Percentiles rank a stretch among this genome's conserved stretches.
phyloP scores from a whole-genome alignment of 2,888 invertebrate species.

The Seira sanloemensis region DNA sequence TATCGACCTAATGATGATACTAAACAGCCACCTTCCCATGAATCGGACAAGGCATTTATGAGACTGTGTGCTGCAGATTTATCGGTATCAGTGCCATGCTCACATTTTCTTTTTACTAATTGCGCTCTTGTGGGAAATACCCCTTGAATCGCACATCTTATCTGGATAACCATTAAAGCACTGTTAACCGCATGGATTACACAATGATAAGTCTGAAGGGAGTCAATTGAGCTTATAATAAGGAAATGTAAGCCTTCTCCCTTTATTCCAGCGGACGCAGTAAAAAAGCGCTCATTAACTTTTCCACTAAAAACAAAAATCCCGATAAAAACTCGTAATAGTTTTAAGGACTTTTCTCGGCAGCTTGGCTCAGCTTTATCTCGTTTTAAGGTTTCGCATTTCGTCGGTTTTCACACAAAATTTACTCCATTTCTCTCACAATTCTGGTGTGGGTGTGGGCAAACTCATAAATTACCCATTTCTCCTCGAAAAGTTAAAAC shows the following conservation, averaged over 20 bases:
- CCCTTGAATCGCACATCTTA: constrained; percentile 27
- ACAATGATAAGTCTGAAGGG: constrained; percentile 31
- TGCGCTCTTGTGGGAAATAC: constrained; percentile 26
- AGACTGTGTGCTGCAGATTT: neutral
- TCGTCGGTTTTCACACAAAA: neutral
- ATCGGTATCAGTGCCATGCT: constrained; percentile 12
- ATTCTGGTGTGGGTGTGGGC: neutral
- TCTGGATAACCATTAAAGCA: constrained; percentile 44
- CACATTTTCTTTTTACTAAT: constrained; percentile 26
- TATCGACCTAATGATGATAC: neutral
- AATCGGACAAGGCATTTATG: neutral
- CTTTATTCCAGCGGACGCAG: constrained; percentile 25
- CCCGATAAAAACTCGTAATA: neutral
- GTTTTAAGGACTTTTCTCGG: neutral
- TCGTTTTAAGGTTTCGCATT: neutral
- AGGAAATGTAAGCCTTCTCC: constrained; percentile 26
- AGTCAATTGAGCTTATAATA: constrained; percentile 24
- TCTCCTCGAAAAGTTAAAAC: neutral
- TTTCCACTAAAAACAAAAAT: too few species aligned
- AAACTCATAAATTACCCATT: constrained; percentile 13
- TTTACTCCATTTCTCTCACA: neutral
- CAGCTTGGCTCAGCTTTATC: neutral
- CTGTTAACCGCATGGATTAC: constrained; percentile 35
- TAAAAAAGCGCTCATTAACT: neutral
- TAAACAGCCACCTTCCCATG: neutral